These are phyloP conservation scores for Melanotaenia pygmaea DNA, from an alignment of 2,797 vertebrate species.

Conservation along the genomic window DNA sequence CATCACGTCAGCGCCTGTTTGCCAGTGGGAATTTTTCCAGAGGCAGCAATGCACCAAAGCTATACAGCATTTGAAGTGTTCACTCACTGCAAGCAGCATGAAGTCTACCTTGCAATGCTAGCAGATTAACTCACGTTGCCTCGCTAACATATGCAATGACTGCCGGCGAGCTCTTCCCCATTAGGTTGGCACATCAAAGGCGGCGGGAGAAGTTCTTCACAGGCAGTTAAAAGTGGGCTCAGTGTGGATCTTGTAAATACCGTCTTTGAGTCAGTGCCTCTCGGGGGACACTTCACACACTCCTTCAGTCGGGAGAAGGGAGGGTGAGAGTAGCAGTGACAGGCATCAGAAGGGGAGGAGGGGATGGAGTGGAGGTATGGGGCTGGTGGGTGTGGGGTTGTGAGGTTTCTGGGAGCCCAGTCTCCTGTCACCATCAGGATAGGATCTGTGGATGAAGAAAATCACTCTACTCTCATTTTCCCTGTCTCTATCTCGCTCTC, in stretches of 20 bases:
- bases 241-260: conserved; percentile 85
- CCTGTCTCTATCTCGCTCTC: conserved; percentile 63
- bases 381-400: conserved; percentile 1
- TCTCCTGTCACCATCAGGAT: conserved; percentile 78
- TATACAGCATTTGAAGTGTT: conserved; percentile 60
- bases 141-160: conserved; percentile 79
- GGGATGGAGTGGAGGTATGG: conserved; percentile 31
- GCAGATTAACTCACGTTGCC: conserved; percentile 74
- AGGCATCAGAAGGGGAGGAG: conserved; percentile 70
- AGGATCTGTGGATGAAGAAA: conserved; percentile 79
- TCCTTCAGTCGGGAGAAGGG: conserved; percentile 74
- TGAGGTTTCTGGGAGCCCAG: conserved; percentile 65
- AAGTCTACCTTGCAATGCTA: conserved; percentile 75
- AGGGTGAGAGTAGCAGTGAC: conserved; percentile 76
- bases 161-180: conserved; percentile 80
- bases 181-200: conserved; percentile 85
- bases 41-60: conserved; percentile 60
- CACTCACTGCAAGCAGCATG: conserved; percentile 64
- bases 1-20: conserved; percentile 29
- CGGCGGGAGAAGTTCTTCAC: conserved; percentile 82
- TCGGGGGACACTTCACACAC: conserved; percentile 85
- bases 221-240: conserved; percentile 84
- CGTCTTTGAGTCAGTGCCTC: conserved; percentile 83
- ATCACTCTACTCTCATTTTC: conserved; percentile 65
- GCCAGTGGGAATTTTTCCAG: conserved; percentile 43